Conservation (phyloP, 2,113 vertebrate genomes). For the Ptilorrhoa leucosticta region DNA sequence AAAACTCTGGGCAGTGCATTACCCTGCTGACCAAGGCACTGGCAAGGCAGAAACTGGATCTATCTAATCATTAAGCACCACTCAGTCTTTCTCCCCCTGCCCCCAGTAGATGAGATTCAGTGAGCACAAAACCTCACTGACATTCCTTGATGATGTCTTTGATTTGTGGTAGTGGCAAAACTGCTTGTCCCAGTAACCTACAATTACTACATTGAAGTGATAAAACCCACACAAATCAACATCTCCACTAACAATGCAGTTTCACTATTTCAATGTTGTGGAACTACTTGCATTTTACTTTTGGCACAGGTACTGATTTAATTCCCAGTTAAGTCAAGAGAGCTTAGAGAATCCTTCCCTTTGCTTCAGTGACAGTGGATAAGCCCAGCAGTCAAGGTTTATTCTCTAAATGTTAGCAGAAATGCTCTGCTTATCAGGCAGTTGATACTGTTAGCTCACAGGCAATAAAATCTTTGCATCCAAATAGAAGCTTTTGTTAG, state of each 20-base stretch:
- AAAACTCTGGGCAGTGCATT: not conserved
- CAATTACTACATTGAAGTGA: not conserved
- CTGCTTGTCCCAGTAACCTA: not conserved
- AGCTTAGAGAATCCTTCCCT: not conserved
- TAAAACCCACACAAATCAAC: not conserved
- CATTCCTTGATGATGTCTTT: not conserved
- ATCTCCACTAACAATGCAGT: not conserved
- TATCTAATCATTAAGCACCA: not conserved
- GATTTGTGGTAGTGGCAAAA: not conserved
- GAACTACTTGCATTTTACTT: not conserved
- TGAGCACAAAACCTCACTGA: not conserved
- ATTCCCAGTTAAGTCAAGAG: not conserved
- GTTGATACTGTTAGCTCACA: not conserved
- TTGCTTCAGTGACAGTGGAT: not conserved
- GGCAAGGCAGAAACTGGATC: not conserved
- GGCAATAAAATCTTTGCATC: not conserved
- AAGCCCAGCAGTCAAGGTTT: not conserved
- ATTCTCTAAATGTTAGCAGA: slow-evolving; percentile 11
- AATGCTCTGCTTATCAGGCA: not conserved
- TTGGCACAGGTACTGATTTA: not conserved
- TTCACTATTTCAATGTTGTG: not conserved
- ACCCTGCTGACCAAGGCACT: not conserved
- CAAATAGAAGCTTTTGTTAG: not conserved
- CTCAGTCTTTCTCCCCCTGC: not conserved
- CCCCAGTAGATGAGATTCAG: not conserved